These are phyloP conservation scores for Pteronura brasiliensis DNA, from an alignment of 2,113 vertebrate genomes.

Conservation along the genomic window DNA sequence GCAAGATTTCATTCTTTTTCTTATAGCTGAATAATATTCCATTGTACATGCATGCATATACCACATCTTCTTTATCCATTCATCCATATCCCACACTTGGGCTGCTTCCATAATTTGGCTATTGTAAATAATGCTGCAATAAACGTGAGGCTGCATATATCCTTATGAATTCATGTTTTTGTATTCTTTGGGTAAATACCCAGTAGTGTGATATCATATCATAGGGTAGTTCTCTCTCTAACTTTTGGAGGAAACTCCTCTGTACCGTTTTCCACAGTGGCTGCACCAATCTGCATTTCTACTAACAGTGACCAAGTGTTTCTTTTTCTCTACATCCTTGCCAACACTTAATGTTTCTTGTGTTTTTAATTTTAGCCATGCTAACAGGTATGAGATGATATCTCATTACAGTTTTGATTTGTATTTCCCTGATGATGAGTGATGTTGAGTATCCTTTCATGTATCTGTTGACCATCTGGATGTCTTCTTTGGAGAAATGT, in stretches of 20 bases:
- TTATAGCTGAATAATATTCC: background rate
- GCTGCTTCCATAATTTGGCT: background rate
- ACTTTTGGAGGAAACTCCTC: background rate
- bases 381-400: background rate
- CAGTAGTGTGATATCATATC: background rate
- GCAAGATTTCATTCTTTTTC: background rate
- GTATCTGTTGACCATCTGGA: background rate
- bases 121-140: background rate
- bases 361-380: background rate
- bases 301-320: background rate
- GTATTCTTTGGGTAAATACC: background rate
- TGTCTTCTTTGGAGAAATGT: background rate
- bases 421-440: background rate
- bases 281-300: background rate
- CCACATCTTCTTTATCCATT: background rate
- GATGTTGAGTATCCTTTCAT: background rate
- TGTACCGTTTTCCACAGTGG: background rate
- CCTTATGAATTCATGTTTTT: background rate
- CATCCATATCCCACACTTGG: no score
- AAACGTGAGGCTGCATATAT: background rate
- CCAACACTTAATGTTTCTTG: background rate
- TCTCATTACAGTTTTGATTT: background rate
- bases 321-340: background rate
- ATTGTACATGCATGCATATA: background rate
- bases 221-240: background rate